Percentiles rank a stretch among this genome's conserved stretches.
Conservation (phyloP, 1,140 invertebrate genomes). For the Pararge aegeria region DNA sequence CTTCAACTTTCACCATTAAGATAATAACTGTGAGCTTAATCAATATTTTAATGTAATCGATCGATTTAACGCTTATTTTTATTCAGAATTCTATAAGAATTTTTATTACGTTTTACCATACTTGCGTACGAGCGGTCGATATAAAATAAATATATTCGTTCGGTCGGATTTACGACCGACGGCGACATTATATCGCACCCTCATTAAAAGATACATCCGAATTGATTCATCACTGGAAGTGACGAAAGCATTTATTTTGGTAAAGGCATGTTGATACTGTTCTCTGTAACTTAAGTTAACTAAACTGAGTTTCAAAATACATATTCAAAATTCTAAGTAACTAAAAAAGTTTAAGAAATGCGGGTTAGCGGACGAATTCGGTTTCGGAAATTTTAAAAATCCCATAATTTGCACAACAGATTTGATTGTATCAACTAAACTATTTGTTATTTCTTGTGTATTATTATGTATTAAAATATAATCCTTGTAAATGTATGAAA, state of each 20-base stretch:
- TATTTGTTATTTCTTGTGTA: no score
- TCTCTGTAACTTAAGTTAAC: no score
- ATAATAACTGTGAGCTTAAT: neutral
- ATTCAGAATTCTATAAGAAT: neutral
- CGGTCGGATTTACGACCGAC: conserved; percentile 4
- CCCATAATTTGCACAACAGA: no score
- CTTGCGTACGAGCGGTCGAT: neutral
- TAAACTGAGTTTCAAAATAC: no score
- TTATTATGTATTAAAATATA: no score
- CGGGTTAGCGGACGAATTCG: no score
- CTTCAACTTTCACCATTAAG: neutral
- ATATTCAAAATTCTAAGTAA: no score
- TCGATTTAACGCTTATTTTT: conserved; percentile 2
- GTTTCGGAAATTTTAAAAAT: no score
- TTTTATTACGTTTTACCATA: conserved; percentile 6
- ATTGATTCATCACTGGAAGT: conserved; percentile 12
- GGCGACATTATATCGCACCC: conserved; percentile 11
- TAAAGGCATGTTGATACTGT: neutral
- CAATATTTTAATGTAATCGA: conserved; percentile 4
- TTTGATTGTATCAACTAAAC: no score
- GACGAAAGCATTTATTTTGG: conserved; percentile 10
- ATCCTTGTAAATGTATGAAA: no score
- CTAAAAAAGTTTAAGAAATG: no score
- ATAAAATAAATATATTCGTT: conserved; percentile 9
- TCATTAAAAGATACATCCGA: conserved; percentile 16